A percentile compares a stretch with the other conserved stretches of the same genome.
Evolutionary conservation across 2,888 invertebrate species (phyloP).

Genomic region (Cynaeus angustus): DNA sequence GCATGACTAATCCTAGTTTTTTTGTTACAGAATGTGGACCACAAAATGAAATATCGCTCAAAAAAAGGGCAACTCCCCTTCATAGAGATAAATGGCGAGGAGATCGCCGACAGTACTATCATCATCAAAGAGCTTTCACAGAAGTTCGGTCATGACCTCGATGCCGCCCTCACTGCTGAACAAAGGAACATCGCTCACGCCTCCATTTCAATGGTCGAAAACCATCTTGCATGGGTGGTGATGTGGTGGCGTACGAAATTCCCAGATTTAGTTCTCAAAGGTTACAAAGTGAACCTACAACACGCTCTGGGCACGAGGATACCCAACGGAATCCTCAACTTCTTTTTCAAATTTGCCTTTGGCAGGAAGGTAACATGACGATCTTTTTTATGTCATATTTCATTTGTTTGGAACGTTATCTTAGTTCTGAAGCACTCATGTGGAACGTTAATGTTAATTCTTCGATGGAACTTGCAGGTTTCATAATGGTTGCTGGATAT

Average conservation of each 20-base stretch:
- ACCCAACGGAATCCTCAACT: slow-evolving; percentile 90
- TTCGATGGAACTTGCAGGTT: too few species aligned
- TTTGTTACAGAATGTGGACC: slow-evolving; percentile 88
- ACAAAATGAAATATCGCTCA: slow-evolving; percentile 94
- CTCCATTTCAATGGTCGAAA: slow-evolving; percentile 95
- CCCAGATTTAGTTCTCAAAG: slow-evolving; percentile 91
- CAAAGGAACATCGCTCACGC: slow-evolving; percentile 93
- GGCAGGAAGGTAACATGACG: slow-evolving; percentile 84
- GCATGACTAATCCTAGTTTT: too few species aligned
- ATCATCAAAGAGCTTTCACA: slow-evolving; percentile 91
- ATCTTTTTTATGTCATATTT: neutral
- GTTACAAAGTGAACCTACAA: slow-evolving; percentile 93
- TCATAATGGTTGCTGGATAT: too few species aligned
- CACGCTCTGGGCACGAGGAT: slow-evolving; percentile 90
- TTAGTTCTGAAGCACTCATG: neutral
- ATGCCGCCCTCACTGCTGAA: slow-evolving; percentile 86
- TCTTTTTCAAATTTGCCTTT: slow-evolving; percentile 91
- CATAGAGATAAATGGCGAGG: slow-evolving; percentile 95
- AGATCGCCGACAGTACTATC: slow-evolving; percentile 93
- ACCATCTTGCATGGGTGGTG: slow-evolving; percentile 93
- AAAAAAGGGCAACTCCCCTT: slow-evolving; percentile 97
- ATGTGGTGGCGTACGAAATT: slow-evolving; percentile 95
- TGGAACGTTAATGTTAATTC: slow-evolving; percentile 1
- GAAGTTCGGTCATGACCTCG: slow-evolving; percentile 88
- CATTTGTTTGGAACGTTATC: slow-evolving; percentile 10